Conservation (phyloP, 1,140 invertebrate genomes). For the Meloidogyne hapla region DNA sequence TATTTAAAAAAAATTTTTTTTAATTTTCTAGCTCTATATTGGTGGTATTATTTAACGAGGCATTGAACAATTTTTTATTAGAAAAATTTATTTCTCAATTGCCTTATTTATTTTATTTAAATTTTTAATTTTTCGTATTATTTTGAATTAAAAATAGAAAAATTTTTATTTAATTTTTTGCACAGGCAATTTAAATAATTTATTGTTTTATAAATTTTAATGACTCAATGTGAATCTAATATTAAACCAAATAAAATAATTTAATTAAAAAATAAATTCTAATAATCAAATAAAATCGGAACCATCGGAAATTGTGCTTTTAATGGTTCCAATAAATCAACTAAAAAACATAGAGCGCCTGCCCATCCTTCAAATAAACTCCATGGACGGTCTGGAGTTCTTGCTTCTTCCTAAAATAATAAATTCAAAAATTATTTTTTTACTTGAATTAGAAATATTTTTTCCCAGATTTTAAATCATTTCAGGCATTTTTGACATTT, state of each 20-base stretch:
- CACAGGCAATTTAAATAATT: too few species aligned
- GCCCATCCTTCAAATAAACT: constrained; percentile 82
- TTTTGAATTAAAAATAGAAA: too few species aligned
- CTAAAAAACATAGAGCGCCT: constrained; percentile 78
- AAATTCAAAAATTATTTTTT: neutral
- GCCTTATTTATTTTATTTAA: neutral
- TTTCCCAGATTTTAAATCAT: too few species aligned
- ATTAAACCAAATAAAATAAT: too few species aligned
- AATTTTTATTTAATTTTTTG: too few species aligned
- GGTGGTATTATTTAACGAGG: constrained; percentile 60
- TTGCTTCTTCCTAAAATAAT: constrained; percentile 46
- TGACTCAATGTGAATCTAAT: too few species aligned
- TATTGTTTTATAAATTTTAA: too few species aligned
- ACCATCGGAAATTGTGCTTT: constrained; percentile 83
- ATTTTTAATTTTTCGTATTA: too few species aligned
- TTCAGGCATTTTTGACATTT: too few species aligned
- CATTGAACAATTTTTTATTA: constrained; percentile 3
- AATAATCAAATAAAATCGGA: constrained; percentile 43
- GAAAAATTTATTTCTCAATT: neutral
- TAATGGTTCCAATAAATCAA: constrained; percentile 75
- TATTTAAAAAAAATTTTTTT: constrained; percentile 18
- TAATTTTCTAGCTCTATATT: constrained; percentile 55
- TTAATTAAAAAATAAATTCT: neutral
- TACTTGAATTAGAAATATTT: constrained; percentile 2
- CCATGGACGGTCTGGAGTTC: constrained; percentile 77